phyloP scores from a whole-genome alignment of 2,888 invertebrate genomes.

The Agapostemon virescens region DNA sequence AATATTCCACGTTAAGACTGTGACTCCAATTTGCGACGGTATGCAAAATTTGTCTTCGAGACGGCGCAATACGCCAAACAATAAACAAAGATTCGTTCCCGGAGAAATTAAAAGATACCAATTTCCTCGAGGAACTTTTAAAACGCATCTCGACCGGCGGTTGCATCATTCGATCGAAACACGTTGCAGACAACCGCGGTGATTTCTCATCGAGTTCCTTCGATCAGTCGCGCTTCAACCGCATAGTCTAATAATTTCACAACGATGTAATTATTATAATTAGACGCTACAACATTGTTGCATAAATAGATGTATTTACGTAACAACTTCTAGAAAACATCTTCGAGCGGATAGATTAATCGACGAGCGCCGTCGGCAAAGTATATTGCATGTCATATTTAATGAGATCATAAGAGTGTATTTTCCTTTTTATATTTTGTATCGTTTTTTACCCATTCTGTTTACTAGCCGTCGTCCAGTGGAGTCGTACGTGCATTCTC shows the following conservation, averaged over 20 bases:
- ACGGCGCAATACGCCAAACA: neutral
- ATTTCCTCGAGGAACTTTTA: neutral
- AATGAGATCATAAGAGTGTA: neutral
- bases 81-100: neutral
- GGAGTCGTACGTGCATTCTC: constrained; percentile 28
- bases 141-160: neutral
- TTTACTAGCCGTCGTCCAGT: neutral
- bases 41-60: neutral
- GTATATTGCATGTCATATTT: neutral
- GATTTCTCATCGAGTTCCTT: neutral
- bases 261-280: constrained; percentile 27
- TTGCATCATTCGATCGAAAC: neutral
- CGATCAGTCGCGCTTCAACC: neutral
- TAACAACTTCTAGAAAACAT: neutral
- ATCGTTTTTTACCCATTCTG: neutral
- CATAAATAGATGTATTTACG: neutral
- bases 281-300: constrained; percentile 13
- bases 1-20: neutral
- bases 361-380: neutral
- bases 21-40: neutral
- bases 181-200: neutral
- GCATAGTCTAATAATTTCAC: neutral
- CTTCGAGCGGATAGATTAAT: neutral
- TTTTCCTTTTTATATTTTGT: neutral
- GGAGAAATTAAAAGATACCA: neutral